These are phyloP conservation scores for Schizopygopsis malacanthus DNA, from an alignment of 2,797 vertebrate genomes.

Conservation along the genomic window DNA sequence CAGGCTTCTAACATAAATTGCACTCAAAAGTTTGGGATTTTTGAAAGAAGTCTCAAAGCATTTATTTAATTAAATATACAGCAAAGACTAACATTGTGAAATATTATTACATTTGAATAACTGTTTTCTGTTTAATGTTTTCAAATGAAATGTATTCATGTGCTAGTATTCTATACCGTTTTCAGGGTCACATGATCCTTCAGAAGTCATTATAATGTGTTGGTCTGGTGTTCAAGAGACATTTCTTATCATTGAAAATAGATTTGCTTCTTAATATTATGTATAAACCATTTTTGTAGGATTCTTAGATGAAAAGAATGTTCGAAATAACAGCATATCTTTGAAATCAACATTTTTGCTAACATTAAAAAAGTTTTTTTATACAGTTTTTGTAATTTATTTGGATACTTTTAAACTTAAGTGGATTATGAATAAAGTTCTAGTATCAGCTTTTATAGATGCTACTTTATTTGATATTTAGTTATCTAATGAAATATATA, in stretches of 20 bases:
- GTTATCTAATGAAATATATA: not conserved
- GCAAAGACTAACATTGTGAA: not conserved
- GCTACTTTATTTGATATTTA: not conserved
- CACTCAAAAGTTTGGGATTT: not conserved
- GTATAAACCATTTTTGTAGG: not conserved
- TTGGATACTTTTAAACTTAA: not conserved
- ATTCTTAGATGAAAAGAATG: not conserved
- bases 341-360: not conserved
- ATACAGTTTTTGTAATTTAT: not conserved
- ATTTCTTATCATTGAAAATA: not conserved
- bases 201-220: not conserved
- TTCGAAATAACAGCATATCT: not conserved
- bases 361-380: not conserved
- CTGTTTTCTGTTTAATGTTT: not conserved
- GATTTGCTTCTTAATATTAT: not conserved
- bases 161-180: not conserved
- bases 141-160: not conserved
- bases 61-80: too few relatives aligned
- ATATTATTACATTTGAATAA: not conserved
- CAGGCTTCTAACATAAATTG: not conserved
- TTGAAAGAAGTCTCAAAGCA: too few relatives aligned
- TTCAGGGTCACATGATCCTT: not conserved
- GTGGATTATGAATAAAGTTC: not conserved
- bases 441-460: not conserved
- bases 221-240: not conserved